Base-by-base conservation (phyloP, 2,888 invertebrate genomes). In the Dyspetes luteomarginatus region DNA sequence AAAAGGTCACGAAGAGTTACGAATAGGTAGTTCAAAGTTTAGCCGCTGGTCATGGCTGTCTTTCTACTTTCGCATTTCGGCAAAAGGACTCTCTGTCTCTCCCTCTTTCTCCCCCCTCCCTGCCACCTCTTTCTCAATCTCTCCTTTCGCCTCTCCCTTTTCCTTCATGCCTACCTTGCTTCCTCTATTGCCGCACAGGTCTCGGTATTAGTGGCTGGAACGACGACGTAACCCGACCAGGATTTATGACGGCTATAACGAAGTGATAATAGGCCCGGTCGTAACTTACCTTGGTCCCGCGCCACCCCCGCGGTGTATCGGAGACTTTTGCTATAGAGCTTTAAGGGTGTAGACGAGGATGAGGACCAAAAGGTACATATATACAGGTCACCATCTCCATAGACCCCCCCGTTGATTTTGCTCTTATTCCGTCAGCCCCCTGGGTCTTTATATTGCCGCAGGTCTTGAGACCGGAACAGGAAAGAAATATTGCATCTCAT, bases 221-320 rank as follows among this genome's bases (percentile, higher is more conserved):
- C 82, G 81, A 64, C 84, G 80, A 83, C 85, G 86, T 84, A 90
- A 88, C 88, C 85, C 86, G 85, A 71, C 79, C 79, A 85, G 81
- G 85, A 91, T 90, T 91, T 90, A 91, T 89, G 90, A 86, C 85
- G 84, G 85, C 86, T 85, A 88, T 91, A 90, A 91, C 90, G 85
- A 89, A 90, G 89, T 89, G 91, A 90, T 91, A 91, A 91, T 91
- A 87, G 89, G 82, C 86, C 85, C 69, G 86, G 87, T 87, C 87
- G 86, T 88, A 88, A 89, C 85, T 90, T 88, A 89, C 82, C 84
- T 81, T 75, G 82, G 69, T 71, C 28, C 65, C 55, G 15, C 55
- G 52, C 72, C 74, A 78, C 52, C 81, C 77, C 71, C 64, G 76
- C 75, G 82, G 85, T 71, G 84, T 86, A 84, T 88, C 82, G 86